Conservation (phyloP, 2,113 vertebrate genomes). For the Rhea pennata region DNA sequence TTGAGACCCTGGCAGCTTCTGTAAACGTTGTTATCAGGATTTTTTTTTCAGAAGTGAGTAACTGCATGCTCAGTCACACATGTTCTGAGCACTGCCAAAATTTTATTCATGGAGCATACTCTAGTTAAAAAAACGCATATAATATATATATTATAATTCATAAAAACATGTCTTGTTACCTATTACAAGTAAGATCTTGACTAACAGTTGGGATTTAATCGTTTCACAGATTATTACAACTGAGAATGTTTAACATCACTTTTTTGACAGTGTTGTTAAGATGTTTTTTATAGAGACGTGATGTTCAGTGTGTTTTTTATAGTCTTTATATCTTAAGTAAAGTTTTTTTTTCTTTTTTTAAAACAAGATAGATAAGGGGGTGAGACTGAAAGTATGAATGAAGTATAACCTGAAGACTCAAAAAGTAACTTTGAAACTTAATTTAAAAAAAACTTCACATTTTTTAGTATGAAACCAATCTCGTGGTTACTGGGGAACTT, state of each 20-base stretch:
- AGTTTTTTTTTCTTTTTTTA: not conserved
- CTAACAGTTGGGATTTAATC: not conserved
- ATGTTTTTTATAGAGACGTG: not conserved
- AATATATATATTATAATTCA: not conserved
- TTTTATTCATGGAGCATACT: not conserved
- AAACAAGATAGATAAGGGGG: not conserved
- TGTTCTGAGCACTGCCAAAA: not conserved
- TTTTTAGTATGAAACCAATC: not conserved
- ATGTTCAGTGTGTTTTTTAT: not conserved
- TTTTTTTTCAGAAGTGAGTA: not conserved
- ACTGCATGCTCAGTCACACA: not conserved
- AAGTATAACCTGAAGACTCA: not conserved
- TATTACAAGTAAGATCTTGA: not conserved
- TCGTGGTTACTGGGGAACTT: not conserved
- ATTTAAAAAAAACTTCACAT: not conserved
- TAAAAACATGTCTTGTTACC: not conserved
- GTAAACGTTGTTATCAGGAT: fast-evolving
- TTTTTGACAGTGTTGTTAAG: not conserved
- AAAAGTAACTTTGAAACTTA: not conserved
- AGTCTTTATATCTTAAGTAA: not conserved
- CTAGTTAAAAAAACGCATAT: not conserved
- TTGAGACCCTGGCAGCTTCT: not conserved
- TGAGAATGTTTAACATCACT: not conserved
- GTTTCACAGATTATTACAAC: not conserved
- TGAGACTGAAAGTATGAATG: not conserved